Evolutionary conservation across 2,888 invertebrate genomes (phyloP), one percentile per base, ranked within the genome.

Genomic region (Baronia brevicornis): DNA sequence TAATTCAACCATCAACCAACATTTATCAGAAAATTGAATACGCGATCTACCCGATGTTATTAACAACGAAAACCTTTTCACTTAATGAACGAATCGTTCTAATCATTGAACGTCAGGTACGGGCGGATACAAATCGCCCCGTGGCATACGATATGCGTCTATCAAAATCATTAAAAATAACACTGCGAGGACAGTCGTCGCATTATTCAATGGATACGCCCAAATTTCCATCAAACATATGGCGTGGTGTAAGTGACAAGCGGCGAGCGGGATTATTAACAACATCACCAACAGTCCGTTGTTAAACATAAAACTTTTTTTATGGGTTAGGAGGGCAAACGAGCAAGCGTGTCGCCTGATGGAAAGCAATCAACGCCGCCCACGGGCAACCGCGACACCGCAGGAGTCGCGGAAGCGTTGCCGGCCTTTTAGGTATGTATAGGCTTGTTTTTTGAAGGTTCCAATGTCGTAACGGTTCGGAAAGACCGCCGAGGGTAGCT

Each of bases 121-220:
- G 13, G 13, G 21, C 12, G 36, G 18, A 38, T 34, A 43, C 36
- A 45, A 45, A 45, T 45, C 43, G 48, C 30, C 23, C 10, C 19
- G 8, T 7, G 36, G 33, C 42, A 28, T 28, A 38, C 37, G 30
- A 29, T 27, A 27, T 20, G 5, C 32, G 43, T 48, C 53, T 65
- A 63, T 67, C 66, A 57, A 45, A 54, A 60, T 54, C 63, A 60
- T 64, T 65, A 70, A 74, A 73, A 60, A 57, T 61, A 71, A 69
- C 59, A 52, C 39, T 25, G 35, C 54, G 65, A 67, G 74, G 71
- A 71, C 69, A 70, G 60, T 57, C 57, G 51, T 46, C 55, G 60
- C 67, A 60, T 71, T 68, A 71, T 73, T 78, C 73, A 75, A 79
- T 78, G 80, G 72, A 59, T 70, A 74, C 78, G 65, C 78, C 80